Conservation (phyloP, 2,888 invertebrate species). For the Keiferia lycopersicella region DNA sequence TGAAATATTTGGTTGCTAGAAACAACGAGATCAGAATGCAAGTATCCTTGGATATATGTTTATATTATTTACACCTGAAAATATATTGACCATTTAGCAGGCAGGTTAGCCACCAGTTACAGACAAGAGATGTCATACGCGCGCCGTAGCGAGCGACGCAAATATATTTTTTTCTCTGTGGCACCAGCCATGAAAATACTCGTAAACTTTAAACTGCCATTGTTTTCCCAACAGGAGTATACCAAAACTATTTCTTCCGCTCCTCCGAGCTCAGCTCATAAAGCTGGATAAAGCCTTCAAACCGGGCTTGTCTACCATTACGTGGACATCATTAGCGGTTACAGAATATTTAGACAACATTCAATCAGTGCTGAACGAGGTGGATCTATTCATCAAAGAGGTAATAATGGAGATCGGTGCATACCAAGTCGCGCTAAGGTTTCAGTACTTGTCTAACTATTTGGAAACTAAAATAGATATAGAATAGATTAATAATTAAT, state of each 20-base stretch:
- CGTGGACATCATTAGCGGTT: conserved; percentile 91
- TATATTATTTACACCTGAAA: not conserved
- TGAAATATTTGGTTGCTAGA: conserved; percentile 83
- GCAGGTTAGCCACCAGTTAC: too few species aligned
- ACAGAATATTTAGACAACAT: conserved; percentile 83
- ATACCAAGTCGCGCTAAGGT: too few species aligned
- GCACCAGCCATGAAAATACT: not conserved
- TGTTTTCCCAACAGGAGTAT: conserved; percentile 51
- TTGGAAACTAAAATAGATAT: too few species aligned
- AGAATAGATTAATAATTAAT: too few species aligned
- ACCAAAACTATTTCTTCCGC: conserved; percentile 85
- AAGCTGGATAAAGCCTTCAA: conserved; percentile 86
- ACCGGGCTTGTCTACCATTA: conserved; percentile 88
- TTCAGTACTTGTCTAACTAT: too few species aligned
- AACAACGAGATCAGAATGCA: conserved; percentile 81
- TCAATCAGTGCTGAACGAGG: conserved; percentile 78
- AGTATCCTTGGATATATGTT: conserved; percentile 6
- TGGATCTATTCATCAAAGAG: conserved; percentile 85
- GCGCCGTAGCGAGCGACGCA: too few species aligned
- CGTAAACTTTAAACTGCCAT: not conserved
- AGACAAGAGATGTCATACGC: too few species aligned
- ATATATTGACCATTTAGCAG: too few species aligned
- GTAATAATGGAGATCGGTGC: conserved; percentile 47
- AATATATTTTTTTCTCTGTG: too few species aligned
- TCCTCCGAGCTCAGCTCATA: conserved; percentile 85